These are phyloP conservation scores for Myiozetetes cayanensis DNA, from an alignment of 2,113 vertebrate genomes.

Conservation along the genomic window DNA sequence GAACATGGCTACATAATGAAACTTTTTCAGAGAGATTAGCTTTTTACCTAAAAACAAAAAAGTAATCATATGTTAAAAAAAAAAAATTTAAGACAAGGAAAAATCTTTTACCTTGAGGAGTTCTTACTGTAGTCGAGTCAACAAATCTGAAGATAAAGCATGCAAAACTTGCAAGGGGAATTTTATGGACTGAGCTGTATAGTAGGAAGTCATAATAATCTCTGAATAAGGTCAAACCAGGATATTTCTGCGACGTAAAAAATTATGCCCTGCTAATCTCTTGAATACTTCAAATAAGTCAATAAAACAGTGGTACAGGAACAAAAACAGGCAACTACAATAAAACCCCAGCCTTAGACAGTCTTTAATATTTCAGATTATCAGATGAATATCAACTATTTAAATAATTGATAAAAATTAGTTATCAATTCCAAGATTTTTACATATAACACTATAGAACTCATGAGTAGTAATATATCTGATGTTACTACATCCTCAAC, in stretches of 20 bases:
- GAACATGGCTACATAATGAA: neutral
- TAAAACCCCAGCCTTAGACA: neutral
- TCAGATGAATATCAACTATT: neutral
- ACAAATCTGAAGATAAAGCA: neutral
- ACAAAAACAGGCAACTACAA: neutral
- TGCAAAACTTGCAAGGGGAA: neutral
- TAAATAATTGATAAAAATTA: neutral
- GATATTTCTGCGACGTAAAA: conserved; percentile 6
- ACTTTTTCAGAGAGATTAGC: neutral
- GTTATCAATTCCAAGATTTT: neutral
- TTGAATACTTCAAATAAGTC: neutral
- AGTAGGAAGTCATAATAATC: neutral
- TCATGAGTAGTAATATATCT: neutral
- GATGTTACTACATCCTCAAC: neutral
- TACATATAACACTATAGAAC: neutral
- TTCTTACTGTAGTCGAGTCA: neutral
- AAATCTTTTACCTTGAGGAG: conserved; percentile 25
- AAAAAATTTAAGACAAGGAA: neutral
- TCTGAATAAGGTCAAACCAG: conserved; percentile 35
- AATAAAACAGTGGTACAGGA: neutral
- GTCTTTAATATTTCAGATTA: neutral
- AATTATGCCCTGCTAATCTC: neutral
- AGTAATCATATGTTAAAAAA: neutral
- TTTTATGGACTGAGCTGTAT: neutral
- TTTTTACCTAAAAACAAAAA: neutral